Evolutionary conservation across 2,113 vertebrate genomes (phyloP).

Genomic region (Alligator mississippiensis): DNA sequence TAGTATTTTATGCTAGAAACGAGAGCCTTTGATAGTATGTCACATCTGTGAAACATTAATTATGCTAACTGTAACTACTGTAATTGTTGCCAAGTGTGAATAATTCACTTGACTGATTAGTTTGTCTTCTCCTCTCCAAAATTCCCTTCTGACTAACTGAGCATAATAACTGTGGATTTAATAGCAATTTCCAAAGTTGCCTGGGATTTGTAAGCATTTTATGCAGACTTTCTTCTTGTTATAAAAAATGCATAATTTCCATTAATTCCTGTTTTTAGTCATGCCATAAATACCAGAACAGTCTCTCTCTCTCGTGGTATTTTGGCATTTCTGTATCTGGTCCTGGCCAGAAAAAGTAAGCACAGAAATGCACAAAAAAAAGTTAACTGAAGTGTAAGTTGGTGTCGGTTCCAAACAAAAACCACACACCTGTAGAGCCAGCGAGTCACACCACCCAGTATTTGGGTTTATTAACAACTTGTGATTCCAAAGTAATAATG

Average conservation of each 20-base stretch:
- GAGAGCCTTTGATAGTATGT: not conserved
- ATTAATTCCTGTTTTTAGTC: slow-evolving; percentile 69
- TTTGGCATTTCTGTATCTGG: slow-evolving; percentile 66
- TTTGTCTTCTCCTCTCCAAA: not conserved
- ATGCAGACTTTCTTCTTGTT: slow-evolving; percentile 6
- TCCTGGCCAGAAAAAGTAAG: slow-evolving; percentile 71
- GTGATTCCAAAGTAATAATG: not conserved
- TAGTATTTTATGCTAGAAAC: not conserved
- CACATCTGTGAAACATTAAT: not conserved
- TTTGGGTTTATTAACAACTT: not conserved
- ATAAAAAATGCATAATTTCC: slow-evolving; percentile 54
- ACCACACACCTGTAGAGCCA: not conserved
- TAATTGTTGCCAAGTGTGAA: not conserved
- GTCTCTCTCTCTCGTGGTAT: slow-evolving; percentile 63
- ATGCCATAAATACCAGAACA: slow-evolving; percentile 66
- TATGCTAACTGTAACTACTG: not conserved
- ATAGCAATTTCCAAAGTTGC: slow-evolving; percentile 27
- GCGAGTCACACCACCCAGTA: not conserved
- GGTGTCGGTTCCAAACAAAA: slow-evolving; percentile 10
- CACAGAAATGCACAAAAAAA: slow-evolving; percentile 8
- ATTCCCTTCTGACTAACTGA: not conserved
- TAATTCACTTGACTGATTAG: not conserved
- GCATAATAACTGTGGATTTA: not conserved
- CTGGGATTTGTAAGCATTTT: slow-evolving; percentile 31
- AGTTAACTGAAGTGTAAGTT: not conserved